Conservation (phyloP, 2,113 vertebrate genomes). For the Macaca nemestrina region DNA sequence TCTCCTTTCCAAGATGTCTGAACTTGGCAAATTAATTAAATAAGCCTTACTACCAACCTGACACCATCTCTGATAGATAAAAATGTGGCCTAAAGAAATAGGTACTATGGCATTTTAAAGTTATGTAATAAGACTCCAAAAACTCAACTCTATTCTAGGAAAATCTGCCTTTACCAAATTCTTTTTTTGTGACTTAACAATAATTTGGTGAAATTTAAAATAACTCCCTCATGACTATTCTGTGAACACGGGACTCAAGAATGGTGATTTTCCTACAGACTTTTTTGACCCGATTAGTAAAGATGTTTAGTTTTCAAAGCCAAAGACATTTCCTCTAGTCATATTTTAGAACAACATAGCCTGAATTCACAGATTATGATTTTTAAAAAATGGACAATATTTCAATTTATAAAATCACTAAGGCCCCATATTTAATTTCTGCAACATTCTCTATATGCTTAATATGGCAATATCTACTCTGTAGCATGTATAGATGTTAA, state of each 20-base stretch:
- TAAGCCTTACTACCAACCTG: not conserved
- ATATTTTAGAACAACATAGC: not conserved
- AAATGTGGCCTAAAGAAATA: slow-evolving; percentile 25
- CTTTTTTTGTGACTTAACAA: not conserved
- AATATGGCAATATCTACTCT: not conserved
- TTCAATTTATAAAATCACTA: slow-evolving; percentile 5
- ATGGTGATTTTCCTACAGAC: not conserved
- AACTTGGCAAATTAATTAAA: slow-evolving; percentile 45
- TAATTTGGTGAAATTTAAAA: slow-evolving; percentile 29
- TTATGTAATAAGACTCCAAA: slow-evolving; percentile 27
- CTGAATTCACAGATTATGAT: not conserved
- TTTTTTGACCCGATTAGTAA: not conserved
- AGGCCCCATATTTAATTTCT: not conserved
- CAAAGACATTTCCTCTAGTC: not conserved
- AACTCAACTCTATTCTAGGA: slow-evolving; percentile 33
- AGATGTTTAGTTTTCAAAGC: slow-evolving; percentile 41
- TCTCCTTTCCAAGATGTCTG: not conserved
- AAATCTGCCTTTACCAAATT: slow-evolving; percentile 43
- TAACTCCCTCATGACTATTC: slow-evolving; percentile 1
- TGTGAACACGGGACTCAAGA: not conserved
- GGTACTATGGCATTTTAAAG: slow-evolving; percentile 9
- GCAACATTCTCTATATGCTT: not conserved
- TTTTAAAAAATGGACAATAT: not conserved
- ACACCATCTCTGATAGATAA: slow-evolving; percentile 2
- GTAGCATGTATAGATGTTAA: not conserved